Evolutionary conservation across 2,113 vertebrate species (phyloP), one percentile per base, ranked within the genome.

Genomic region (Danionella cerebrum): DNA sequence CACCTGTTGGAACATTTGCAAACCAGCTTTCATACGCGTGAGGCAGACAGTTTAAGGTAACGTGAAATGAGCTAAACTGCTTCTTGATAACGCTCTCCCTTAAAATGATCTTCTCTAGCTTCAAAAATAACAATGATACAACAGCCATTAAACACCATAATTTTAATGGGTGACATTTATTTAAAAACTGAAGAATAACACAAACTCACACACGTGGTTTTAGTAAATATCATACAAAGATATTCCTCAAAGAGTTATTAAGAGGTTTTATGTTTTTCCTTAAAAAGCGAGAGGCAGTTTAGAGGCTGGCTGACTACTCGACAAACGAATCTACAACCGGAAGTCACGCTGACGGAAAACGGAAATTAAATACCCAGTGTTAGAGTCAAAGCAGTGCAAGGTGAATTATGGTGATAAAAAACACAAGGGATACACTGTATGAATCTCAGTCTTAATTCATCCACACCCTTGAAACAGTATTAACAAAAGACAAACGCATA

Each of bases 251-350:
- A 81, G 81, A 82, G 82, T 79, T 85, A 84, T 75, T 77, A 79
- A 83, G 81, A 27, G 5, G 51, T 83, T 78, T 78, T 70, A 14
- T 45, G 81, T 78, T 70, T 11, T 83, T 74, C 80, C 73, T 71
- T 78, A 79, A 84, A 86, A 83, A 84, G 82, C 84, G 83, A 85
- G 85, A 87, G 87, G 86, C 87, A 88, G 86, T 88, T 86, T 84
- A 83, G 84, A 87, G 83, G 82, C 86, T 86, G 84, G 85, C 84
- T 82, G 84, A 84, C 83, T 69, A 84, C 79, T 78, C 84, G 62
- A 82, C 73, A 70, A 62, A 81, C 78, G 65, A 76, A 76, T 60
- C 70, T 19, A 73, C 18, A 65, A 38, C 63, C 21, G 62, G 24
- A 70, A n/a, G 44, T 29, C 69, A 52, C 47, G 71, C 68, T 52